Evolutionary conservation across 2,113 vertebrate genomes (phyloP).

Genomic region (Stegastes partitus): DNA sequence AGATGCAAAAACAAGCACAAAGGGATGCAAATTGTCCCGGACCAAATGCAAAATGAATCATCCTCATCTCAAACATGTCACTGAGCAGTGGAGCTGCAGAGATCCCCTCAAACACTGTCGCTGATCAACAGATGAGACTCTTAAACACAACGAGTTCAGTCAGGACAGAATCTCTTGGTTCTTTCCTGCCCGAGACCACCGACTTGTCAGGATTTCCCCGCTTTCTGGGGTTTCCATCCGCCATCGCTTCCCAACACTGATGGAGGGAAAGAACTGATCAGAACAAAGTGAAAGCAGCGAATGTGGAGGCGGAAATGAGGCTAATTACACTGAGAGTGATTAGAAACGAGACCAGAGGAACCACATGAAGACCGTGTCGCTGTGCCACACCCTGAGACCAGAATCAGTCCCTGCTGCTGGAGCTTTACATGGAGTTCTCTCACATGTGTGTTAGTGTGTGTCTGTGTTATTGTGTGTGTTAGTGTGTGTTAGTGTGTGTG

Average conservation of each 20-base stretch:
- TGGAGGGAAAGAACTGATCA: background rate
- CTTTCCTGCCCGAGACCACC: too few species aligned
- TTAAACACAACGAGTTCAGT: background rate
- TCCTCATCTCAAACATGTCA: too few species aligned
- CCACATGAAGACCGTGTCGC: constrained; percentile 15
- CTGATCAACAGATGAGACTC: too few species aligned
- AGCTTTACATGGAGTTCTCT: background rate
- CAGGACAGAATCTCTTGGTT: background rate
- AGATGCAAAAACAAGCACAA: too few species aligned
- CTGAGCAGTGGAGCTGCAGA: too few species aligned
- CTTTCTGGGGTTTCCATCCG: background rate
- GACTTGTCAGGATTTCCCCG: background rate
- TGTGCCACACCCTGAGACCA: constrained; percentile 7
- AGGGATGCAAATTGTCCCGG: too few species aligned
- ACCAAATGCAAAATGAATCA: too few species aligned
- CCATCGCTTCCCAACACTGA: background rate
- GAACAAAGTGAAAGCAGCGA: background rate
- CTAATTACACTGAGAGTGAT: constrained; percentile 20
- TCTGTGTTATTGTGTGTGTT: too few species aligned
- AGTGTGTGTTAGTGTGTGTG: too few species aligned
- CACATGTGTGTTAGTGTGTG: too few species aligned
- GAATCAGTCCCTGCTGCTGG: constrained; percentile 13
- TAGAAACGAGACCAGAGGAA: background rate
- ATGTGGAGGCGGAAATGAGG: background rate
- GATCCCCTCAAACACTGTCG: too few species aligned